These are phyloP conservation scores for Rapana venosa DNA, from an alignment of 2,888 invertebrate species.

Conservation along the genomic window DNA sequence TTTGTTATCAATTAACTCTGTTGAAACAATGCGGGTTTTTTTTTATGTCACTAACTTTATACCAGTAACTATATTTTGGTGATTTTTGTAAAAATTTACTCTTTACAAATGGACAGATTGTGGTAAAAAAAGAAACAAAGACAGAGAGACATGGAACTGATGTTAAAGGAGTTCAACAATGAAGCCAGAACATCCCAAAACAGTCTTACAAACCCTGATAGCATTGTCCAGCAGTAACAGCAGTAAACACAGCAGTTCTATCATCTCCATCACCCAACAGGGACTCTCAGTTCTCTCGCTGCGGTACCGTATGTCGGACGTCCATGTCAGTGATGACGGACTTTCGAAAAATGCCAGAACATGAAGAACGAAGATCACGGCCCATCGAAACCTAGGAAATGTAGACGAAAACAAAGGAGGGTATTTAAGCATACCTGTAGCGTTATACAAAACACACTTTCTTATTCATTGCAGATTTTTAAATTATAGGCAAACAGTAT, in stretches of 20 bases:
- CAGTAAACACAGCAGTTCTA: slow-evolving; percentile 72
- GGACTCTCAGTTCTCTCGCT: slow-evolving; percentile 59
- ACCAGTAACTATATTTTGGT: too few species aligned
- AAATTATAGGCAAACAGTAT: background rate
- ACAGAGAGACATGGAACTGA: too few species aligned
- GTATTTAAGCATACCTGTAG: background rate
- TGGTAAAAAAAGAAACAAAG: too few species aligned
- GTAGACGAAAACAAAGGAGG: slow-evolving; percentile 9
- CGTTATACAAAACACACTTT: background rate
- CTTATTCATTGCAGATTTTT: background rate
- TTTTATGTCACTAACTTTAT: too few species aligned
- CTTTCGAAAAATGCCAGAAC: slow-evolving; percentile 74
- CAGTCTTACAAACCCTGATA: slow-evolving; percentile 60
- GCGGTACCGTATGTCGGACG: slow-evolving; percentile 68
- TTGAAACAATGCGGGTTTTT: too few species aligned
- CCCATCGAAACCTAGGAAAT: slow-evolving; percentile 63
- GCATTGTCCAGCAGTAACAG: slow-evolving; percentile 67
- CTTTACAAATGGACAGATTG: too few species aligned
- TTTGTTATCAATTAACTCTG: too few species aligned
- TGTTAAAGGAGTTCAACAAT: too few species aligned
- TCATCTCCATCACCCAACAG: slow-evolving; percentile 71
- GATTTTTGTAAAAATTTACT: too few species aligned
- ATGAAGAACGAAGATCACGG: slow-evolving; percentile 71
- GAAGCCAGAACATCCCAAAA: too few species aligned
- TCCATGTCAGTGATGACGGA: slow-evolving; percentile 74